These are phyloP conservation scores for Lepilemur septentrionalis DNA, from an alignment of 2,797 vertebrate genomes.

Conservation along the genomic window DNA sequence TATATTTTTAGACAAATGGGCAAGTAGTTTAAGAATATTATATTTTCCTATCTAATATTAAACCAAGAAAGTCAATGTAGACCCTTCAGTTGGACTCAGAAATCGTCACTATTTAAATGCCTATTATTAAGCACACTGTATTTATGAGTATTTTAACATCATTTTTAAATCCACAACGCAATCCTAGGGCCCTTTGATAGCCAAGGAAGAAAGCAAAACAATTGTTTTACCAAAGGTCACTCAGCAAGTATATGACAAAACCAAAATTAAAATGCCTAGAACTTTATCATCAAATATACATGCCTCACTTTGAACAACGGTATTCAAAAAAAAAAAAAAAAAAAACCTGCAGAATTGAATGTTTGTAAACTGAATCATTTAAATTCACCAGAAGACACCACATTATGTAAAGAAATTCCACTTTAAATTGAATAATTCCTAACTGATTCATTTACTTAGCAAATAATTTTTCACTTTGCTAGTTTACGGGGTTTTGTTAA, in stretches of 20 bases:
- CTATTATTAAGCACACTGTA: not conserved
- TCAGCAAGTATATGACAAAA: not conserved
- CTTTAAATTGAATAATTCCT: not conserved
- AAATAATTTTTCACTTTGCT: slow-evolving; percentile 39
- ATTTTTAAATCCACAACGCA: not conserved
- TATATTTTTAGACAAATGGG: not conserved
- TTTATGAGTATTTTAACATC: not conserved
- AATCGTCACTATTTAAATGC: not conserved
- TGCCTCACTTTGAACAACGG: not conserved
- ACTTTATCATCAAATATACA: not conserved
- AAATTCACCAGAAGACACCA: not conserved
- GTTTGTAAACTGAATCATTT: not conserved
- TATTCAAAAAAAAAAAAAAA: not conserved
- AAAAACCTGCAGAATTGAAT: not conserved
- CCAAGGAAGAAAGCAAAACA: not conserved
- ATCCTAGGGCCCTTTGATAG: not conserved
- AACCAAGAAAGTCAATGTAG: not conserved
- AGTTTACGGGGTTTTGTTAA: not conserved
- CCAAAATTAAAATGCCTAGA: not conserved
- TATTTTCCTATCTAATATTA: not conserved
- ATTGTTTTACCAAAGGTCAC: not conserved
- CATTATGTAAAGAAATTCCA: not conserved
- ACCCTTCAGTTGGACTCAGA: not conserved
- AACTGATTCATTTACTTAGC: slow-evolving; percentile 26
- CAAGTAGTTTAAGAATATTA: not conserved